These are phyloP conservation scores for Dryobates pubescens DNA, from an alignment of 2,797 vertebrate genomes.

Conservation along the genomic window DNA sequence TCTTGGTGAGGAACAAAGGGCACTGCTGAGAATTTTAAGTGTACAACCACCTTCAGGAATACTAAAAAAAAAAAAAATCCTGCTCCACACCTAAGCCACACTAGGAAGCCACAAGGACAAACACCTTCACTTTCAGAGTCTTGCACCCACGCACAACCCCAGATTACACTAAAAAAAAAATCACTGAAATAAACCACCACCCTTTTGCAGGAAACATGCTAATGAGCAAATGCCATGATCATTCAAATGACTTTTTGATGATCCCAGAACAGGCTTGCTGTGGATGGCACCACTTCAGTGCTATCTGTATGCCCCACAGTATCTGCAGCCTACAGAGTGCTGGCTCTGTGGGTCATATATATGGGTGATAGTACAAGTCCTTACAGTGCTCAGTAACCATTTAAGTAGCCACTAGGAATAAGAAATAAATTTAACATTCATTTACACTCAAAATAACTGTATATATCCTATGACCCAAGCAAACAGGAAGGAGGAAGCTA, in stretches of 20 bases:
- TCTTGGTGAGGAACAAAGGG: fast-evolving
- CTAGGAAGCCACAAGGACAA: not conserved
- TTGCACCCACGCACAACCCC: not conserved
- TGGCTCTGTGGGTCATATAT: not conserved
- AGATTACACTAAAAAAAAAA: not conserved
- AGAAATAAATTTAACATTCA: not conserved
- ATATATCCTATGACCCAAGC: not conserved
- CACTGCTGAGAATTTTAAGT: not conserved
- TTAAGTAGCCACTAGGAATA: not conserved
- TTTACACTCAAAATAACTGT: not conserved
- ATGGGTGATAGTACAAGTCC: not conserved
- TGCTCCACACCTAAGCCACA: not conserved
- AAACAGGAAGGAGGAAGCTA: not conserved
- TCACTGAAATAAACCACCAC: not conserved
- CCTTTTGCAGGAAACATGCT: not conserved
- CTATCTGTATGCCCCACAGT: not conserved
- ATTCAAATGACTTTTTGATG: not conserved
- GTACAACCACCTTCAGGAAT: not conserved
- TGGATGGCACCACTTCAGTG: not conserved
- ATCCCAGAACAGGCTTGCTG: not conserved
- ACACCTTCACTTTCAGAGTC: not conserved
- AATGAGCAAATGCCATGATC: not conserved
- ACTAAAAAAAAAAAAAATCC: fast-evolving
- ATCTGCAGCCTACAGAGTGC: not conserved
- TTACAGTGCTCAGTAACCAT: not conserved